phyloP scores from a whole-genome alignment of 2,797 vertebrate genomes.

The Valencia hispanica region DNA sequence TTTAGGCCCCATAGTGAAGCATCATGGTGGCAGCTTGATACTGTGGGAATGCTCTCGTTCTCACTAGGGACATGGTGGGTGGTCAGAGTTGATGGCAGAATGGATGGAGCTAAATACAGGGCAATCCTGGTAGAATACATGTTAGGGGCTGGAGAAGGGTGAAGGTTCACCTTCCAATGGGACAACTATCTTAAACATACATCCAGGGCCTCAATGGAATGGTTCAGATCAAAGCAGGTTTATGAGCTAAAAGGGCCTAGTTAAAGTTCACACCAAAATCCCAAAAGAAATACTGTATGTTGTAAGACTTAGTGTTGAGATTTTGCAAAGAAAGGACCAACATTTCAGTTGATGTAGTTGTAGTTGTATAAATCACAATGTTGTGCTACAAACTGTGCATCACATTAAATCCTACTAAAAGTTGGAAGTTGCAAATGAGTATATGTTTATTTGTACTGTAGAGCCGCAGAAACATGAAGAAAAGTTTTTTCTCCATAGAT shows the following conservation, averaged over 20 bases:
- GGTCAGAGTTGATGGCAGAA: neutral
- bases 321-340: neutral
- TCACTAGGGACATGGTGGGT: no score
- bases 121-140: neutral
- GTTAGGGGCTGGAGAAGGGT: neutral
- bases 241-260: neutral
- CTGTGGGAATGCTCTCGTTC: no score
- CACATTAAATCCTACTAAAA: no score
- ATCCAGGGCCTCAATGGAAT: neutral
- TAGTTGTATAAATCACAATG: no score
- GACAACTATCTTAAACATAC: no score
- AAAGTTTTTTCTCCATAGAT: slow-evolving; percentile 21
- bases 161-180: neutral
- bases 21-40: no score
- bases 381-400: no score
- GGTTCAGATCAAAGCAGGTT: neutral
- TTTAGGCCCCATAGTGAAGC: no score
- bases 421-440: no score
- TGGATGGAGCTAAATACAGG: neutral
- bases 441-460: neutral
- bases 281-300: neutral
- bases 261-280: neutral
- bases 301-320: neutral
- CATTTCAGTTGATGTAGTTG: neutral
- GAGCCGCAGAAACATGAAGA: slow-evolving; percentile 18